Base-by-base conservation (phyloP, 2,888 invertebrate species). In the Cataglyphis livida region DNA sequence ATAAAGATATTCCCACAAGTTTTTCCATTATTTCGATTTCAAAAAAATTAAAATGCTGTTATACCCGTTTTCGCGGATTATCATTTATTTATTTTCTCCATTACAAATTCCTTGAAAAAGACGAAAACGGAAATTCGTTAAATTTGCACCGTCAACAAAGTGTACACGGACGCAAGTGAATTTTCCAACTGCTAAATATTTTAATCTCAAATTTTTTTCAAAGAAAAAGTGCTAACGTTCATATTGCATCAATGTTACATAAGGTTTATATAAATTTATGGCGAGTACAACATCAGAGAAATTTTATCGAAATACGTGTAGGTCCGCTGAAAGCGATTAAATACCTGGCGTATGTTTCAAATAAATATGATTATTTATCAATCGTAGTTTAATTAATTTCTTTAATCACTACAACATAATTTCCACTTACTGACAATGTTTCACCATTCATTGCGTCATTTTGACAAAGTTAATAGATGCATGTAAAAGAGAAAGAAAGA, bases 71-170 rank as follows among this genome's bases (percentile, higher is more conserved):
- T 84, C 68, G 62, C 81, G 35, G n/a, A 41, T 59, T 66, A 84
- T 88, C 76, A 87, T 82, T 88, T 89, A 89, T 89, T 83, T 66
- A 87, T 88, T 83, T 87, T 66, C 51, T 64, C 54, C 54, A 66
- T 54, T 57, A 66, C 41, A 64, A 81, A 71, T 81, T 81, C 54
- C 44, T 65, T 32, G 21, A 68, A 65, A 81, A 76, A 64, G 38
- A 51, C 35, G 6, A 32, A 54, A 76, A 66, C 25, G 28, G n/a
- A 66, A 76, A 70, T 70, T 25, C 70, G 18, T 78, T 78, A 70
- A 78, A 70, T 78, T 44, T 70, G 32, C n/a, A 78, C 59, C 41
- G 28, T 78, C 41, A 44, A 70, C 78, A 70, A 70, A 68, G 57
- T 70, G 21, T 59, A 12, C 70, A 18, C 21, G 21, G 4, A 18